Percentiles rank a stretch among this genome's conserved stretches.
phyloP scores from a whole-genome alignment of 2,797 vertebrate genomes.

The Hoplostethus mediterraneus region DNA sequence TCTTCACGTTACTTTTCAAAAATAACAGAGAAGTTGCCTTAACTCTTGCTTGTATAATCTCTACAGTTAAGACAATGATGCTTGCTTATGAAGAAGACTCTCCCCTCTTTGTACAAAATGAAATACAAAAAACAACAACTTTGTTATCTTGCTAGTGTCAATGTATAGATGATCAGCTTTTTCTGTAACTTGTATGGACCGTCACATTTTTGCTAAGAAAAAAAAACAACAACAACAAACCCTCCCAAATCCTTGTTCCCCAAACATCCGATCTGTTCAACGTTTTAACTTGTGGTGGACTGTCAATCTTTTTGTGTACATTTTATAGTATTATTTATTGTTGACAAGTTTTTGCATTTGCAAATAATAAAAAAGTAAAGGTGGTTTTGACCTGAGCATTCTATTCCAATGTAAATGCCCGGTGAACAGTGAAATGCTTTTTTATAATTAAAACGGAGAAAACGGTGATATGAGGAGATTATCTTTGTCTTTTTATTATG shows the following conservation, averaged over 20 bases:
- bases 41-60: slow-evolving; percentile 88
- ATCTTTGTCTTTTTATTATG: slow-evolving; percentile 83
- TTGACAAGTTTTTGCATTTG: slow-evolving; percentile 87
- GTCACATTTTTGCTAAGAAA: slow-evolving; percentile 83
- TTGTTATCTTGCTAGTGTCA: slow-evolving; percentile 88
- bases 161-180: slow-evolving; percentile 88
- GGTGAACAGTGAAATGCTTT: slow-evolving; percentile 78
- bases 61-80: slow-evolving; percentile 81
- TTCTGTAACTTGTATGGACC: slow-evolving; percentile 85
- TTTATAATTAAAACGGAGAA: slow-evolving; percentile 78
- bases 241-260: slow-evolving; percentile 52
- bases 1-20: slow-evolving; percentile 80
- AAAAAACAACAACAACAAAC: slow-evolving; percentile 49
- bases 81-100: slow-evolving; percentile 76
- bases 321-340: slow-evolving; percentile 93
- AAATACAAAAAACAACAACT: slow-evolving; percentile 80
- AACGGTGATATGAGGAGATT: slow-evolving; percentile 68
- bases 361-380: slow-evolving; percentile 76
- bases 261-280: slow-evolving; percentile 77
- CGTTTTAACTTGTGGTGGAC: slow-evolving; percentile 86
- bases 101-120: slow-evolving; percentile 84
- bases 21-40: slow-evolving; percentile 87
- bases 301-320: slow-evolving; percentile 87
- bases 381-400: slow-evolving; percentile 80
- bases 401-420: slow-evolving; percentile 77